Base-by-base conservation (phyloP, 2,888 invertebrate genomes). In the Macroteleia sp. region DNA sequence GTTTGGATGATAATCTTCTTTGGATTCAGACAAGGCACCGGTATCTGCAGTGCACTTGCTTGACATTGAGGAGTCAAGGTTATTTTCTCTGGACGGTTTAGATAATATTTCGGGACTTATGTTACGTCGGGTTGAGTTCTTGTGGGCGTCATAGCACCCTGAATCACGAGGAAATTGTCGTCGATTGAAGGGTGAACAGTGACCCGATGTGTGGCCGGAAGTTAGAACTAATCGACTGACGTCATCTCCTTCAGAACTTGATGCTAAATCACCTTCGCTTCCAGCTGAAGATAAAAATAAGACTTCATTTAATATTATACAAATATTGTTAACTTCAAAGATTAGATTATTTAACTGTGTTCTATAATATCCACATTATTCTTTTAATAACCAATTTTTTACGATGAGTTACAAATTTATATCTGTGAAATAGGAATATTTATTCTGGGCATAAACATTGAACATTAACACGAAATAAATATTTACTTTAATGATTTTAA, bases 131-230 rank as follows among this genome's bases (percentile, higher is more conserved):
- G 82, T 85, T 16, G 89, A 81, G 76, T 90, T 90, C 80, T 90
- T 90, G 84, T 90, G 90, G 19, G 93, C 94, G 90, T 96, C 96
- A 86, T 96, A 96, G 90, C 96, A 96, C 46, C 96, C 96, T 1
- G 96, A 96, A 90, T 96, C 96, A n/a, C 96, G 94, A 5, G 96
- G 95, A 91, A 96, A 96, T 86, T 96, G 96, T 12, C 95, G 93
- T 59, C 96, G 93, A 16, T 95, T 95, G 86, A 96, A 96, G n/a
- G 96, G 95, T 3, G 96, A 95, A 77, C 94, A 90, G 78, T 90
- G 90, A 41, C 89, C 90, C 89, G 92, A 91, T 10, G 91, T 91
- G 69, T 92, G 91, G 41, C 90, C 88, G 20, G 91, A 88, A 81
- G 90, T 90, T 74, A 91, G 75, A 48, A 90, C 89, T 81, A 92